Base-by-base conservation (phyloP, 2,113 vertebrate genomes). In the Agapornis roseicollis region DNA sequence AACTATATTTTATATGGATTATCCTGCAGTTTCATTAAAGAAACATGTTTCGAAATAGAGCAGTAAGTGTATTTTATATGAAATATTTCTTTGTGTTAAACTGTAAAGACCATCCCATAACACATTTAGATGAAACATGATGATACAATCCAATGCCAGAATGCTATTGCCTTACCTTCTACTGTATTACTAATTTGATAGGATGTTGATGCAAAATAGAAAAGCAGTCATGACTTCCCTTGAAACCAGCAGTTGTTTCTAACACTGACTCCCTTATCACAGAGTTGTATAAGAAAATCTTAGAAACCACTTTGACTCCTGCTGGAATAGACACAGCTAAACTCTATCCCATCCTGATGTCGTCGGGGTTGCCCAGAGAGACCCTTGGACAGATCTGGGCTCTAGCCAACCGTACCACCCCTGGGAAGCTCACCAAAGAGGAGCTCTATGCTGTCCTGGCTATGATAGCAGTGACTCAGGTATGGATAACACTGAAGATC, bases 351-450 rank as follows among this genome's bases (percentile, higher is more conserved):
- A 99, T 99, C 84, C 98, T 99, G 94, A 99, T 99, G 98, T 99
- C 99, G 0, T 99, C 99, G 37, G 99, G 99, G 24, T 98, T 99
- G 97, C 99, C 99, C 91, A 98, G 99, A 52, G 99, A 99, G 97
- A 99, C 99, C 3, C 98, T 99, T 64, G 99, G 99, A 29, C 99
- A 99, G 94, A 99, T 99, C 85, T 99, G 99, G 99, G 99, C 99
- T 13, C 80, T 99, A 77, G 99, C 99, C 96, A 99, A 99, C 96
- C 98, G 99, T 76, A 99, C 99, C 44, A 99, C 99, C 23, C 99
- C 99, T 4, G 99, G 99, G 65, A 99, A 99, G 97, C 98, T 99
- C 72, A 99, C 99, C 42, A 99, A 99, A 95, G 99, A 99, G 96
- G 99, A 99, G 96, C 99, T 99, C 41, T 99, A 99, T 76, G 96